phyloP scores from a whole-genome alignment of 2,113 vertebrate species.

The Heterochromis multidens region DNA sequence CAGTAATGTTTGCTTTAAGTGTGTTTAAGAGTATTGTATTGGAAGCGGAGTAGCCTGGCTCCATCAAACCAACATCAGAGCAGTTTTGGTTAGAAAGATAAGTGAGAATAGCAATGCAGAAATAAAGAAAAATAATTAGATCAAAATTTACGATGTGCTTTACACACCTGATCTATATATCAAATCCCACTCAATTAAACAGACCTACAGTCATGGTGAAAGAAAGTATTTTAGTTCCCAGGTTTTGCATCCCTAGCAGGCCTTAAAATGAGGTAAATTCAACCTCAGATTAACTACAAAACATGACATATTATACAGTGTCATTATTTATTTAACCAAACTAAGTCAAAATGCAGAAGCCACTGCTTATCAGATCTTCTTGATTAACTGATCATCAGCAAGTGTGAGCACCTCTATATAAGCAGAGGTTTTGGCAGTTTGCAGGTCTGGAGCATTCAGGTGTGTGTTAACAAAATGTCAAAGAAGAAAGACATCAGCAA shows the following conservation, averaged over 20 bases:
- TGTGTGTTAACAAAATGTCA: neutral
- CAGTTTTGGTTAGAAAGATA: neutral
- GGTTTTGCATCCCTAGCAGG: neutral
- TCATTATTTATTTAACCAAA: neutral
- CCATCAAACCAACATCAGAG: neutral
- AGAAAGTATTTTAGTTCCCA: neutral
- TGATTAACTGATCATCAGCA: neutral
- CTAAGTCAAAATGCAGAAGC: neutral
- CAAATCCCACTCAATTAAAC: neutral
- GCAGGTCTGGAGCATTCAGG: neutral
- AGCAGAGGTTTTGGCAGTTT: neutral
- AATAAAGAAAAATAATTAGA: neutral
- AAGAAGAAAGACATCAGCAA: neutral
- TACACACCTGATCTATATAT: neutral
- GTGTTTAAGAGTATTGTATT: neutral
- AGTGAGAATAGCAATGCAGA: neutral
- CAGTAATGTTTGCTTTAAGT: neutral
- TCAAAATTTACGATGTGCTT: neutral
- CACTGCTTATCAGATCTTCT: neutral
- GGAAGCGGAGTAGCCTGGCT: neutral
- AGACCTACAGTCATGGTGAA: rapidly evolving
- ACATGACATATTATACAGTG: no score
- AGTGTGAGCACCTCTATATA: neutral
- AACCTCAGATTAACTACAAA: no score
- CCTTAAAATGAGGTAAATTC: neutral